Base-by-base conservation (phyloP, 2,797 vertebrate genomes). In the Neostethus bicornis region DNA sequence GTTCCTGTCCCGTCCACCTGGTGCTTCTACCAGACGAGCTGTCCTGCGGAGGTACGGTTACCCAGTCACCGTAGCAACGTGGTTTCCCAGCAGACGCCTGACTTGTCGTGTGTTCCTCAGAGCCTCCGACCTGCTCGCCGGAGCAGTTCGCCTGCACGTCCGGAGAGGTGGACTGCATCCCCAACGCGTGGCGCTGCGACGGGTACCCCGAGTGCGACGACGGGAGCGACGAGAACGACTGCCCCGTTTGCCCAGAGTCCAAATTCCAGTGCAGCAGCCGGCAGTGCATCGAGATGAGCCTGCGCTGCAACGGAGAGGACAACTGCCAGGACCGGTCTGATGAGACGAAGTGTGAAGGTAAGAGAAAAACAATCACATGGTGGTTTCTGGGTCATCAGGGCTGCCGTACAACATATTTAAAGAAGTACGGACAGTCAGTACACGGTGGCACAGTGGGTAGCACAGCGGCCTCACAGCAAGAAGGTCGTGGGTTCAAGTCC, bases 121-220 rank as follows among this genome's bases (percentile, higher is more conserved):
- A 99, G 61, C 97, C 96, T 0, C 97, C 97, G 64, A 99, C 96
- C 14, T 99, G 96, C 67, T 96, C 96, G 20, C 96, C 97, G 2
- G 95, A 96, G 80, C 95, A 98, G 87, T 99, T 99, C 84, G 94
- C 96, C 50, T 99, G 97, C 71, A 86, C 90, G 23, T 96, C 96
- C 0, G 97, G 97, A 0, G 97, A 99, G 79, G 96, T 98, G 76
- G 96, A 98, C 91, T 99, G 97, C 74, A 99, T 99, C 79, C 97
- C 97, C 0, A 93, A 94, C 80, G 93, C 95, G 0, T 99, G 97
- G 96, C 86, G 96, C 2, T 99, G 97, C 0, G 97, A 98, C 43
- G 96, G 97, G 0, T 95, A 91, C 70, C 85, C 94, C 0, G 97
- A 99, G 56, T 99, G 97, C 0, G 94, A 97, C 28, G 97, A 99